Conservation (phyloP, 2,888 invertebrate genomes). For the Anodontia alba region DNA sequence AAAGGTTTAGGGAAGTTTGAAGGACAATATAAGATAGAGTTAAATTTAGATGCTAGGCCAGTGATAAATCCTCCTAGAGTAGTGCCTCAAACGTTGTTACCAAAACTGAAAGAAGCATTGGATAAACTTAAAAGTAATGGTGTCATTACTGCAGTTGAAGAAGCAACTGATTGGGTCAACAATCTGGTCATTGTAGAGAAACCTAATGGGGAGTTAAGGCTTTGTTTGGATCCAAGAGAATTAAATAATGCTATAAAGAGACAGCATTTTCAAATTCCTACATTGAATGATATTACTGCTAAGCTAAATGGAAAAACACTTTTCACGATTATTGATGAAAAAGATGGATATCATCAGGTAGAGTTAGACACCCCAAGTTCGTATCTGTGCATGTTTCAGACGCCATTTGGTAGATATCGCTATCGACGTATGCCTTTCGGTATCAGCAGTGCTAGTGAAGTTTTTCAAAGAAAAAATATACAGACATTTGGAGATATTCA, state of each 20-base stretch:
- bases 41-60: constrained; percentile 6
- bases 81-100: background rate
- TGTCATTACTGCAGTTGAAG: background rate
- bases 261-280: constrained; percentile 27
- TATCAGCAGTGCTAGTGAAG: constrained; percentile 61
- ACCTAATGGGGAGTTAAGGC: constrained; percentile 40
- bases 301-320: constrained; percentile 38
- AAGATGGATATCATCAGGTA: constrained; percentile 23
- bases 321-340: constrained; percentile 27
- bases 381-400: constrained; percentile 29
- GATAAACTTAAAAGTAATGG: background rate
- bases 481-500: constrained; percentile 17
- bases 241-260: constrained; percentile 29
- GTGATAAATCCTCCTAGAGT: constrained; percentile 24
- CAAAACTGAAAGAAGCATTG: background rate
- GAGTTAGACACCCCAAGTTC: constrained; percentile 18
- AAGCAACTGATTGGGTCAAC: constrained; percentile 38
- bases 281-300: constrained; percentile 54
- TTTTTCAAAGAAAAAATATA: constrained; percentile 29
- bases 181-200: constrained; percentile 33
- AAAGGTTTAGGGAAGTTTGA: constrained; percentile 19
- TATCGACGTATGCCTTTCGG: constrained; percentile 29
- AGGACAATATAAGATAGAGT: background rate
- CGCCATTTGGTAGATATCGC: constrained; percentile 28
- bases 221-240: constrained; percentile 52